Conservation (phyloP, 2,797 vertebrate species). For the Lacerta viridis region DNA sequence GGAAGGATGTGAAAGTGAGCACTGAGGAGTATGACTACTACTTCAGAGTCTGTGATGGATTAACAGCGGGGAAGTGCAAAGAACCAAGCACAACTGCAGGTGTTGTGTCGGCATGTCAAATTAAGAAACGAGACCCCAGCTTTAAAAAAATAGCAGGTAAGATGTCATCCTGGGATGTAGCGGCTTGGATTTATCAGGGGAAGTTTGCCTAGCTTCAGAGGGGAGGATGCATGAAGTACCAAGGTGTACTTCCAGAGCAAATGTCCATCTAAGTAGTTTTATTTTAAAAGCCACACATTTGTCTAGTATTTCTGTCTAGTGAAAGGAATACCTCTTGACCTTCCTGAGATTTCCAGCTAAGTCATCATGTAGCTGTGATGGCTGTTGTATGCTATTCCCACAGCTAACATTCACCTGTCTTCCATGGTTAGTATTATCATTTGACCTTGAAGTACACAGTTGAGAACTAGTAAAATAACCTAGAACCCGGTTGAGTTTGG, state of each 20-base stretch:
- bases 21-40: conserved; percentile 86
- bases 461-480: not conserved
- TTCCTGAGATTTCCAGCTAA: not conserved
- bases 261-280: not conserved
- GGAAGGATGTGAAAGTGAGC: conserved; percentile 78
- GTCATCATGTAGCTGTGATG: not conserved
- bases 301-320: not conserved
- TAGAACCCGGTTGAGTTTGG: not conserved
- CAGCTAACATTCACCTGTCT: not conserved
- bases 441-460: not conserved
- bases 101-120: conserved; percentile 89
- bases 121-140: conserved; percentile 59
- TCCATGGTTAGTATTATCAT: not conserved
- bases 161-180: not conserved
- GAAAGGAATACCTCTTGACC: not conserved
- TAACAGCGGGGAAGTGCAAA: conserved; percentile 78
- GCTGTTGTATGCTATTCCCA: not conserved
- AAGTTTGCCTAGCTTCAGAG: not conserved
- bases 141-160: conserved; percentile 89
- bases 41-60: conserved; percentile 87
- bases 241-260: not conserved
- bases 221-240: not conserved
- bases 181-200: not conserved
- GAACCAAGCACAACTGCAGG: not conserved
- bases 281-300: not conserved